Evolutionary conservation across 2,797 vertebrate species (phyloP).

Genomic region (Rhynchotus rufescens): DNA sequence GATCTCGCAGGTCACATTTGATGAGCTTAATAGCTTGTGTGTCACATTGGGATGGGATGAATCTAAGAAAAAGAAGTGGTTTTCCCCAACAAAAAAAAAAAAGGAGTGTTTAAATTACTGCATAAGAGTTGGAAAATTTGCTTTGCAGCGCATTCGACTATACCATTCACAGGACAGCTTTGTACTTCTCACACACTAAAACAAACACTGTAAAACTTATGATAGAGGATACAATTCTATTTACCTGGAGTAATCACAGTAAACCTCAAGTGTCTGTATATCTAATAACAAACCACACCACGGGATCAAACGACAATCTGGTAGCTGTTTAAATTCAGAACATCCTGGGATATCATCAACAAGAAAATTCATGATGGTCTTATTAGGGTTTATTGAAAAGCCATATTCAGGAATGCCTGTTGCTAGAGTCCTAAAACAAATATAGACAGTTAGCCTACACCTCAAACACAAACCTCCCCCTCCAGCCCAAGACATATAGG

Average conservation of each 20-base stretch:
- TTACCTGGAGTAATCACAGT: conserved; percentile 91
- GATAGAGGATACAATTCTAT: neutral
- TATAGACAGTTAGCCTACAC: conserved; percentile 20
- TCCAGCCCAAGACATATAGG: neutral
- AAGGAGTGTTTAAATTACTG: neutral
- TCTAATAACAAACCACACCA: conserved; percentile 95
- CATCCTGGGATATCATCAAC: conserved; percentile 53
- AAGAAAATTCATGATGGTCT: conserved; percentile 91
- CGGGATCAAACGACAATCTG: conserved; percentile 83
- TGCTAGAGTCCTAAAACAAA: conserved; percentile 82
- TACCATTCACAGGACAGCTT: neutral
- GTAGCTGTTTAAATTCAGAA: conserved; percentile 75
- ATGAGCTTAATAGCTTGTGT: neutral
- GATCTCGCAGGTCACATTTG: neutral
- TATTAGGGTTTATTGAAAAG: conserved; percentile 86
- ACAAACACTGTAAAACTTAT: neutral
- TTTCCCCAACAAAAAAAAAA: neutral
- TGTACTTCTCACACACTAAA: neutral
- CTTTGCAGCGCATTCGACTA: neutral
- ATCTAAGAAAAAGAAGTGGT: neutral
- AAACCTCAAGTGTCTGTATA: conserved; percentile 85
- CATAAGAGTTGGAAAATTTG: neutral
- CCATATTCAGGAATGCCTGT: conserved; percentile 91
- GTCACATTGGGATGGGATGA: neutral
- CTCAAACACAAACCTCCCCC: neutral